Evolutionary conservation across 2,113 vertebrate genomes (phyloP), one percentile per base, ranked within the genome.

Genomic region (Bubo blakistoni): DNA sequence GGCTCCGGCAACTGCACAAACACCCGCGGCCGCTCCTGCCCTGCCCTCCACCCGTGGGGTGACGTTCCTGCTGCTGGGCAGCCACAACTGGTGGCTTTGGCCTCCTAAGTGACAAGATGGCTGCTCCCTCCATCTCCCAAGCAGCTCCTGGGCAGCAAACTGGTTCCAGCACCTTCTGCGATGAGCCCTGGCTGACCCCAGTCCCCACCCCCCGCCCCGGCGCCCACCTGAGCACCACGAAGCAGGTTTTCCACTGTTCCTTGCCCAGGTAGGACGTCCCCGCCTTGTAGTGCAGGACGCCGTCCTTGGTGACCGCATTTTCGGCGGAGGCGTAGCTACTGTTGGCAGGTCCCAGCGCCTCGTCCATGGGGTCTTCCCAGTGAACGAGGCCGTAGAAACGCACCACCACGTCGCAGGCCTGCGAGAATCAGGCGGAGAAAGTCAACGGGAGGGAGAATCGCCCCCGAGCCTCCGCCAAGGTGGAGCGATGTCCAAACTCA

Each of bases 361-460:
- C 98, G 0, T 99, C 99, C 98, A 98, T 93, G 40, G 99, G 99
- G 97, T 99, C 99, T 34, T 99, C 99, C 99, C 99, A 99, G 97
- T 99, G 99, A 54, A 99, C 97, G 3, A 99, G 98, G 69, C 99
- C 99, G 0, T 99, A 99, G 92, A 99, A 98, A 16, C 97, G 96
- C 71, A 99, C 99, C 0, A 97, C 97, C 55, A 99, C 99, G 0
- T 98, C 95, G 0, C 98, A 97, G 2, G 98, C 98, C 99, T 99
- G 95, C 0, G 11, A 30, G 21, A 19, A 72, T 4, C 6, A 20
- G 24, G 38, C 4, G 13, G 58, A 61, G 49, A 7, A 7, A 27
- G 38, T 84, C 78, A 92, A 44, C 0, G 1, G 62, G 32, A 42
- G 15, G 67, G 62, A 42, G 19, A 3, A 42, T 42, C 7, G 52